Evolutionary conservation across 2,113 vertebrate genomes (phyloP).

Genomic region (Eurypyga helias): DNA sequence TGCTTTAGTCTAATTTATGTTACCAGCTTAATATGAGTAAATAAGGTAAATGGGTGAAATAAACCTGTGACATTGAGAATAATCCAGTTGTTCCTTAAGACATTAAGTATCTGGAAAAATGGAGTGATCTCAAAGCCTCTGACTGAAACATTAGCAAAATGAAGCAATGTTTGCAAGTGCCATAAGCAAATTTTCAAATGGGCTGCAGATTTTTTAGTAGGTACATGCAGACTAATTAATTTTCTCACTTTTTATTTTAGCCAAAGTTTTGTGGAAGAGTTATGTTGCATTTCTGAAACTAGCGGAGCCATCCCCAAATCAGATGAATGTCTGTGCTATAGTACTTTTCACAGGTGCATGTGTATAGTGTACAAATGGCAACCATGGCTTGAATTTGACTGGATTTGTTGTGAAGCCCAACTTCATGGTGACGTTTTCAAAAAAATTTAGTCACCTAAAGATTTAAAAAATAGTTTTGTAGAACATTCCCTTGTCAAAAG

Average conservation of each 20-base stretch:
- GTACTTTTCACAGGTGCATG: neutral
- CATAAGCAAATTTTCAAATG: neutral
- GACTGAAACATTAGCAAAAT: neutral
- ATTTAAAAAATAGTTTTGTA: neutral
- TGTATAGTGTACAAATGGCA: neutral
- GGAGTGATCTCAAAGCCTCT: neutral
- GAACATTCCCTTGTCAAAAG: neutral
- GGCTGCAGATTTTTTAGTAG: neutral
- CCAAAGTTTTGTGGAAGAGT: neutral
- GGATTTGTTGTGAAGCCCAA: neutral
- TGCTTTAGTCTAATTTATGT: neutral
- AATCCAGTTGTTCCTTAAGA: neutral
- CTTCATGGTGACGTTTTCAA: neutral
- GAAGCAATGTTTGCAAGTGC: neutral
- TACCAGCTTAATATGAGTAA: neutral
- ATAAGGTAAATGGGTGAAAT: conserved; percentile 33
- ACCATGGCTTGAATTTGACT: neutral
- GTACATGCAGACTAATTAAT: neutral
- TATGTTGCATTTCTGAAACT: neutral
- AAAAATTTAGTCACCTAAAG: neutral
- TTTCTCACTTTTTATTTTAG: neutral
- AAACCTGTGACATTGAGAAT: conserved; percentile 28
- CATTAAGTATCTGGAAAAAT: neutral
- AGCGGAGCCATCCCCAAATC: neutral
- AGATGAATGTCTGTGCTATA: neutral